Evolutionary conservation across 2,888 invertebrate species (phyloP).

Genomic region (Pherbina coryleti): DNA sequence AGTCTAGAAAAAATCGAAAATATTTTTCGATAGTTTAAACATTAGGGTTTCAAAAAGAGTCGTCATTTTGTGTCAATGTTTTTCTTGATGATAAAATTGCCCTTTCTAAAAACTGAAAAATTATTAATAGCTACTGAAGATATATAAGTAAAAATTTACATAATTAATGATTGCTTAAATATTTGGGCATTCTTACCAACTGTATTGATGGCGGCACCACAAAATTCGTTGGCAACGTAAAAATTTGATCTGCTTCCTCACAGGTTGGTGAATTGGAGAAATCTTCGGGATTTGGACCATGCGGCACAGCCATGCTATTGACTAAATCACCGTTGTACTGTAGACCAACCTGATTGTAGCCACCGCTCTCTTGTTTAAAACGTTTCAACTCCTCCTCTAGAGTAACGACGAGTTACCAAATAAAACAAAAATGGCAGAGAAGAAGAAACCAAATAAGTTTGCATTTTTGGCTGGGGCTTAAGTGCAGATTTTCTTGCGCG

Average conservation of each 20-base stretch:
- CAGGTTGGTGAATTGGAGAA: conserved; percentile 70
- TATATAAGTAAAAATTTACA: too few species aligned
- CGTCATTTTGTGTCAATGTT: too few species aligned
- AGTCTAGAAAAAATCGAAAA: too few species aligned
- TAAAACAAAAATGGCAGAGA: conserved; percentile 55
- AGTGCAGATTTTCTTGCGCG: conserved; percentile 23
- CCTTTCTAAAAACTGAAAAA: too few species aligned
- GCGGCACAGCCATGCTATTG: conserved; percentile 57
- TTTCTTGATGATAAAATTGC: too few species aligned
- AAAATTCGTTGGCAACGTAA: conserved; percentile 79
- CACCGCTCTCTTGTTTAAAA: conserved; percentile 78
- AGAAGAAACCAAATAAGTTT: conserved; percentile 56
- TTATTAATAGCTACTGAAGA: too few species aligned
- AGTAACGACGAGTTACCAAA: conserved; percentile 39
- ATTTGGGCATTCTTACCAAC: conserved; percentile 72
- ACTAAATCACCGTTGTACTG: conserved; percentile 74
- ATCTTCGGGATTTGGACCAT: conserved; percentile 68
- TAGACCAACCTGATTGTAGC: conserved; percentile 82
- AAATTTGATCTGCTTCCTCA: conserved; percentile 83
- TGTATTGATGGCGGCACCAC: conserved; percentile 82
- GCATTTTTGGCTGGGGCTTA: conserved; percentile 17
- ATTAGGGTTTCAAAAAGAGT: too few species aligned
- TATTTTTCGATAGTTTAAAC: too few species aligned
- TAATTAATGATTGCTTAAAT: too few species aligned
- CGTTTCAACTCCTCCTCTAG: conserved; percentile 94